Percentiles rank a stretch among this genome's conserved stretches.
Conservation (phyloP, 92 coral and sea anemone genomes). For the Actinernus sp. region DNA sequence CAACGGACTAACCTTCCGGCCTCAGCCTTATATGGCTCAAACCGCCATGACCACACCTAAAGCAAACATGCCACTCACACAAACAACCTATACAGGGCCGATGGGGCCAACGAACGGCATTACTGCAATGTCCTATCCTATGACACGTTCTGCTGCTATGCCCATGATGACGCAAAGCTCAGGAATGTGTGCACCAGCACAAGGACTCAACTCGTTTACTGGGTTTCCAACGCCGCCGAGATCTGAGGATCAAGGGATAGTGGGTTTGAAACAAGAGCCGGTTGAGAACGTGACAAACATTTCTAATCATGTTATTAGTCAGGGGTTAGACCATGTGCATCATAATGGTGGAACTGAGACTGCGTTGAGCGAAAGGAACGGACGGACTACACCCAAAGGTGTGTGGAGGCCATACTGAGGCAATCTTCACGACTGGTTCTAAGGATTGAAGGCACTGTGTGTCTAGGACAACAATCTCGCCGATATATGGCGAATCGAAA, state of each 20-base stretch:
- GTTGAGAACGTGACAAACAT: slow-evolving; percentile 56
- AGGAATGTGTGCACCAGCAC: slow-evolving; percentile 77
- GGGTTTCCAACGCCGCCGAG: slow-evolving; percentile 74
- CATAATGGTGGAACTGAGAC: slow-evolving; percentile 64
- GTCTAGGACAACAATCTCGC: too few species aligned
- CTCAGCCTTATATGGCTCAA: slow-evolving; percentile 83
- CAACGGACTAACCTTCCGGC: slow-evolving; percentile 79
- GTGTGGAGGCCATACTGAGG: slow-evolving; percentile 96
- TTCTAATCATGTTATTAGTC: slow-evolving; percentile 78
- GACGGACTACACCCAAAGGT: slow-evolving; percentile 80
- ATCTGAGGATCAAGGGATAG: slow-evolving; percentile 76
- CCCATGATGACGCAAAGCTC: slow-evolving; percentile 74
- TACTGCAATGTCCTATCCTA: slow-evolving; percentile 75
- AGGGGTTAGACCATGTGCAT: slow-evolving; percentile 67
- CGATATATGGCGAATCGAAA: too few species aligned
- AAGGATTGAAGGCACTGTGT: too few species aligned
- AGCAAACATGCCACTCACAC: slow-evolving; percentile 72
- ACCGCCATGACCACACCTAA: slow-evolving; percentile 69
- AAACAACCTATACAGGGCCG: slow-evolving; percentile 68
- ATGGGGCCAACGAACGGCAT: slow-evolving; percentile 71
- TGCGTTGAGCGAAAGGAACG: slow-evolving; percentile 78
- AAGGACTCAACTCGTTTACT: slow-evolving; percentile 67
- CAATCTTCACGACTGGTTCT: too few species aligned
- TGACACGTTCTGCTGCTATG: slow-evolving; percentile 76
- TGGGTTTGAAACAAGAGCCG: slow-evolving; percentile 84